phyloP scores from a whole-genome alignment of 2,797 vertebrate genomes.

The Sternarchorhynchus goeldii region DNA sequence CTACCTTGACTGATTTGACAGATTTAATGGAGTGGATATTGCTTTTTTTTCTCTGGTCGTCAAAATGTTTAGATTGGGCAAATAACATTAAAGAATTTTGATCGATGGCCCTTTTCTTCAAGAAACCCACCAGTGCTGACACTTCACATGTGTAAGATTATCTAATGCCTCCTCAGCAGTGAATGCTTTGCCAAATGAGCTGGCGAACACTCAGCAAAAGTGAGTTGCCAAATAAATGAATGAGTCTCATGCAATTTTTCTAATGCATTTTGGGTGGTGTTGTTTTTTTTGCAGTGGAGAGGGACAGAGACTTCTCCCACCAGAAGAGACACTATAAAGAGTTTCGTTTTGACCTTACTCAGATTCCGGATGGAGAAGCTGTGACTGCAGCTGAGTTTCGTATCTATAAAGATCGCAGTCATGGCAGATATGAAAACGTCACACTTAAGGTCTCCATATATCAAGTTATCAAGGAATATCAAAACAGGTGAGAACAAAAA shows the following conservation, averaged over 20 bases:
- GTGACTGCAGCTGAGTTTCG: slow-evolving; percentile 97
- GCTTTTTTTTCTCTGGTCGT: slow-evolving; percentile 73
- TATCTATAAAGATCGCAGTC: slow-evolving; percentile 96
- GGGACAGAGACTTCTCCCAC: slow-evolving; percentile 98
- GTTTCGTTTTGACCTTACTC: slow-evolving; percentile 97
- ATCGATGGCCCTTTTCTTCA: slow-evolving; percentile 68
- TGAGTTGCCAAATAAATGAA: background rate
- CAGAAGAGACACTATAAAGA: slow-evolving; percentile 98
- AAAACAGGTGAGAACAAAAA: slow-evolving; percentile 84
- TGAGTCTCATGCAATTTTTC: slow-evolving; percentile 44
- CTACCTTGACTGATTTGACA: slow-evolving; percentile 79
- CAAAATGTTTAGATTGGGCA: slow-evolving; percentile 78
- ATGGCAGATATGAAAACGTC: slow-evolving; percentile 89
- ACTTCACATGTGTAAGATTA: slow-evolving; percentile 50
- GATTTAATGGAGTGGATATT: slow-evolving; percentile 80
- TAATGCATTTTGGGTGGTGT: slow-evolving; percentile 27
- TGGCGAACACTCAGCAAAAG: slow-evolving; percentile 3
- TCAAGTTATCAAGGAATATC: slow-evolving; percentile 95
- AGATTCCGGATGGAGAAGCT: slow-evolving; percentile 95
- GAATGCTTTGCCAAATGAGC: background rate
- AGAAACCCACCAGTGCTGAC: slow-evolving; percentile 58
- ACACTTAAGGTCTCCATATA: slow-evolving; percentile 94
- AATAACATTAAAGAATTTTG: slow-evolving; percentile 72
- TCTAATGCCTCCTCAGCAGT: slow-evolving; percentile 1
- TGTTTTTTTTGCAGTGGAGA: slow-evolving; percentile 84